Conservation (phyloP, 92 coral and sea anemone species). For the Siderastrea radians region DNA sequence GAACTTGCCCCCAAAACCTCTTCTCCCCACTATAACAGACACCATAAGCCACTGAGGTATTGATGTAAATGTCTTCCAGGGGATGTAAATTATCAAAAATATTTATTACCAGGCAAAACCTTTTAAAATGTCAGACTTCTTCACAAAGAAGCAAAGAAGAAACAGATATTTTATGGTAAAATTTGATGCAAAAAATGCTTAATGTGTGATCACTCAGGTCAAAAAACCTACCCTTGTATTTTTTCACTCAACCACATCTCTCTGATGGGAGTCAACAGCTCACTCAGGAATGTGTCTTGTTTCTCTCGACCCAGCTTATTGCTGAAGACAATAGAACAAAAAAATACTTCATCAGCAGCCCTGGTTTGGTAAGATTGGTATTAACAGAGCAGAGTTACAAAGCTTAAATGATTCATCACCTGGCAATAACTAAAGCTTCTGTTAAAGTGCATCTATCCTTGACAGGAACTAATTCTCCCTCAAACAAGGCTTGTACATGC, state of each 20-base stretch:
- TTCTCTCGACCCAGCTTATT: slow-evolving; percentile 61
- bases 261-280: slow-evolving; percentile 72
- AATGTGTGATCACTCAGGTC: background rate
- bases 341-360: background rate
- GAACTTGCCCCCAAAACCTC: no score
- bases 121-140: no score
- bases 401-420: slow-evolving; percentile 52
- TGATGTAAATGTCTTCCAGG: no score
- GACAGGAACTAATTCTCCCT: slow-evolving; percentile 78
- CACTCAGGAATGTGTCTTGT: slow-evolving; percentile 66
- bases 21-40: no score
- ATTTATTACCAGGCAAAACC: no score
- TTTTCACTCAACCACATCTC: slow-evolving; percentile 68
- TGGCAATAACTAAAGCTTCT: slow-evolving; percentile 90
- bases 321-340: slow-evolving; percentile 37
- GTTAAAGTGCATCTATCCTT: slow-evolving; percentile 90
- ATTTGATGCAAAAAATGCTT: background rate
- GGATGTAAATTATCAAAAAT: no score
- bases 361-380: background rate
- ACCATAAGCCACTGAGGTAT: no score
- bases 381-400: no score
- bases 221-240: slow-evolving; percentile 64
- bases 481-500: slow-evolving; percentile 85
- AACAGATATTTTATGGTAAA: no score
- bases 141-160: no score